Evolutionary conservation across 2,113 vertebrate species (phyloP).

Genomic region (Tringa solitaria): DNA sequence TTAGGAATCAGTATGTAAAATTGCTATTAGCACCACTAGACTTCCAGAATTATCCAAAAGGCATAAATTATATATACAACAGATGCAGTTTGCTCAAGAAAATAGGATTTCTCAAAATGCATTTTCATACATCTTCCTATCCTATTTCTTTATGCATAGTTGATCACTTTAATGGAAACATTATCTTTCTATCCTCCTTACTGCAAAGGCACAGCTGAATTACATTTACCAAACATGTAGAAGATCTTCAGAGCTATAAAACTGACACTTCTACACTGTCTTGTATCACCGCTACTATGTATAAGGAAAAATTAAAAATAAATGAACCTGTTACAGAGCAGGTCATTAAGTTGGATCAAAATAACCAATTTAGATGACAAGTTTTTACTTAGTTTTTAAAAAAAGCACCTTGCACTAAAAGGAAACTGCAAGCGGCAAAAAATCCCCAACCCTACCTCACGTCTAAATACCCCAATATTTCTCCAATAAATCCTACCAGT

Average conservation of each 20-base stretch:
- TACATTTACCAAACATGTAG: conserved; percentile 5
- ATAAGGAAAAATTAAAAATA: conserved; percentile 40
- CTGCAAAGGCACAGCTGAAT: conserved; percentile 55
- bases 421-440: not conserved
- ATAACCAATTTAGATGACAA: conserved; percentile 34
- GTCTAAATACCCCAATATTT: not conserved
- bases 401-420: not conserved
- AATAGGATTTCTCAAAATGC: conserved; percentile 38
- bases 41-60: conserved; percentile 22
- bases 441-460: fast-evolving
- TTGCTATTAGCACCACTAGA: not conserved
- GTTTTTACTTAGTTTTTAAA: conserved; percentile 6
- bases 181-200: conserved; percentile 51
- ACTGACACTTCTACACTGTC: conserved; percentile 19
- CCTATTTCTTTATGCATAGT: conserved; percentile 17
- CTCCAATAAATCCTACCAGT: not conserved
- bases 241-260: conserved; percentile 49
- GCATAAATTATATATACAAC: not conserved
- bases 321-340: conserved; percentile 47
- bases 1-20: not conserved
- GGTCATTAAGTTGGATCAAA: conserved; percentile 46
- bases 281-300: conserved; percentile 13
- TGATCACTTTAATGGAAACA: conserved; percentile 68
- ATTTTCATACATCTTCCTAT: conserved; percentile 32
- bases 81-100: conserved; percentile 32